These are phyloP conservation scores for Tauraco hartlaubi DNA, from an alignment of 2,797 vertebrate species.

Conservation along the genomic window DNA sequence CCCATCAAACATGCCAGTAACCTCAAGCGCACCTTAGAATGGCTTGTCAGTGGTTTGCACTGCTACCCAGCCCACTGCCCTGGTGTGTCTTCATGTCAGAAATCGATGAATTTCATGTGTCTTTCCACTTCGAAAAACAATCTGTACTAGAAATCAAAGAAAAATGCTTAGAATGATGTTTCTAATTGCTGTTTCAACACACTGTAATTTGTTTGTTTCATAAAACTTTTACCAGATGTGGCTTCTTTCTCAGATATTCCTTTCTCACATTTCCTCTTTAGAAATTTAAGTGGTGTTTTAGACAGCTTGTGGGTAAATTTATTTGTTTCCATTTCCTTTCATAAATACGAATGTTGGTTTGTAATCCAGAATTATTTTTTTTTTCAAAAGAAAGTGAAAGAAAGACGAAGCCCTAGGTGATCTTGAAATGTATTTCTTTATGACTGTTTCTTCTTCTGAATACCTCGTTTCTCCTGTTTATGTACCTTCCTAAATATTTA, in stretches of 20 bases:
- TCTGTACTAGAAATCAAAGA: background rate
- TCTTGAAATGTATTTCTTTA: background rate
- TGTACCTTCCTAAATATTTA: background rate
- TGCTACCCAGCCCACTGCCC: background rate
- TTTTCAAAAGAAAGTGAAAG: background rate
- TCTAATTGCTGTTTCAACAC: background rate
- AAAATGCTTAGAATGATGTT: background rate
- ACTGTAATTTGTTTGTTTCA: background rate
- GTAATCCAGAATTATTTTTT: background rate
- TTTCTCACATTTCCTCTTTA: background rate
- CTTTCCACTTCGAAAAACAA: background rate
- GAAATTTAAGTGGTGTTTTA: background rate
- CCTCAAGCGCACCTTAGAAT: background rate
- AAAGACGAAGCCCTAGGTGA: background rate
- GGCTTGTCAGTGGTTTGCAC: background rate
- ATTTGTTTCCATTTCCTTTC: conserved; percentile 2
- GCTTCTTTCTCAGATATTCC: background rate
- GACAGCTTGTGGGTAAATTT: background rate
- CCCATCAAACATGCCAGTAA: background rate
- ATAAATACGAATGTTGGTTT: background rate
- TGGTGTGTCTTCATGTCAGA: background rate
- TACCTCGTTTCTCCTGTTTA: background rate
- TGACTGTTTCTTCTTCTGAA: background rate
- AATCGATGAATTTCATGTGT: background rate
- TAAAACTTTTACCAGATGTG: background rate